Evolutionary conservation across 2,113 vertebrate species (phyloP).

Genomic region (Myocastor coypus): DNA sequence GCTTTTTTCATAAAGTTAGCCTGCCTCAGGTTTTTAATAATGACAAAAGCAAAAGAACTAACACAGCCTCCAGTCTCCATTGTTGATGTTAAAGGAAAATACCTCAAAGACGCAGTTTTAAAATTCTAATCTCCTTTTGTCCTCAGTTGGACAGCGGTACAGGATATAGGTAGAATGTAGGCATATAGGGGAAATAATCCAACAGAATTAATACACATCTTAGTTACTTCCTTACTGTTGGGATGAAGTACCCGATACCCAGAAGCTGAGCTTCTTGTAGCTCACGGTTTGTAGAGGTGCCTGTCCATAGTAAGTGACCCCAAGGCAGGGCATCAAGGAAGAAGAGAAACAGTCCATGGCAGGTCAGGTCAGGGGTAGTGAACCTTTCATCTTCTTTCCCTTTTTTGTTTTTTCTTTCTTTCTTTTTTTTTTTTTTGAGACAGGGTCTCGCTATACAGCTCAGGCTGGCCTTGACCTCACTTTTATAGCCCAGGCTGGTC

Average conservation of each 20-base stretch:
- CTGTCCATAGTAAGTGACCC: neutral
- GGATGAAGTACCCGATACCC: neutral
- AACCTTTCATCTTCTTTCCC: neutral
- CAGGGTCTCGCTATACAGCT: too few species aligned
- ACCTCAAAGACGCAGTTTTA: neutral
- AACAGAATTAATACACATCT: neutral
- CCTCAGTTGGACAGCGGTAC: neutral
- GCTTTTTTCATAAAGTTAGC: neutral
- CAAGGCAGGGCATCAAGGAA: neutral
- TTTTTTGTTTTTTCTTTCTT: neutral
- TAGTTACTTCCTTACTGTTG: neutral
- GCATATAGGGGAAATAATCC: neutral
- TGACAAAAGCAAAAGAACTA: neutral
- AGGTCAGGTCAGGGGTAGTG: neutral
- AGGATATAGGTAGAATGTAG: neutral
- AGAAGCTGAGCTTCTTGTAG: neutral
- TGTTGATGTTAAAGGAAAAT: conserved; percentile 4
- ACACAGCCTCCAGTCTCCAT: neutral
- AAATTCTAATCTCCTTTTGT: neutral
- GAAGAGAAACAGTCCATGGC: neutral
- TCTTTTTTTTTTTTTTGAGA: too few species aligned
- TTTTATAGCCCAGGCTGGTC: too few species aligned
- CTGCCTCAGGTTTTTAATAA: neutral
- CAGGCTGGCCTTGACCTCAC: too few species aligned
- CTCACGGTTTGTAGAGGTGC: neutral